These are phyloP conservation scores for Heliconius himera DNA, from an alignment of 1,140 invertebrate genomes.

Conservation along the genomic window DNA sequence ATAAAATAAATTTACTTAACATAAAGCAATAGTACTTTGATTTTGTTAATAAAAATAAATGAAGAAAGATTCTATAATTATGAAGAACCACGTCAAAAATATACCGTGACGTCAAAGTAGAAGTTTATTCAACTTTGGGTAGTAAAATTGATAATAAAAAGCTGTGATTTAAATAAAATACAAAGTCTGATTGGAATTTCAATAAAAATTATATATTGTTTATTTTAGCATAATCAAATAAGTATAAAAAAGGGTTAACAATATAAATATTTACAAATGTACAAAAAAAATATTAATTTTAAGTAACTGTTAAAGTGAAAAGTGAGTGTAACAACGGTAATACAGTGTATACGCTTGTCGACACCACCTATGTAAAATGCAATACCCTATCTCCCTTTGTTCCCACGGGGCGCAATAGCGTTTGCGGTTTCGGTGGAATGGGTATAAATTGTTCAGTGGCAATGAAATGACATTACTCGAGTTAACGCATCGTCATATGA, in stretches of 20 bases:
- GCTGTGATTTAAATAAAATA: too few relatives aligned
- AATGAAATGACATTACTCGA: background rate
- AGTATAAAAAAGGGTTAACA: too few relatives aligned
- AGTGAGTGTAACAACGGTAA: background rate
- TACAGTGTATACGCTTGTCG: background rate
- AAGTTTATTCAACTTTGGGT: too few relatives aligned
- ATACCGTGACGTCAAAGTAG: too few relatives aligned
- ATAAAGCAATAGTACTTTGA: background rate
- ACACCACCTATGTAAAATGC: background rate
- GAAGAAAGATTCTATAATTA: background rate
- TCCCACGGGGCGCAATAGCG: background rate
- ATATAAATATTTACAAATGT: too few relatives aligned
- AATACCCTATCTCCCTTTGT: constrained; percentile 1
- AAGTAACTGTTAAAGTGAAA: background rate
- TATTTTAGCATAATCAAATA: too few relatives aligned
- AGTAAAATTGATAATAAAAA: too few relatives aligned
- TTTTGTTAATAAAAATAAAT: background rate
- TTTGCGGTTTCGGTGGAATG: background rate
- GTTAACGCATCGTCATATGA: background rate
- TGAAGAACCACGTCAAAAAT: too few relatives aligned
- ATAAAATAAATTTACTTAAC: too few relatives aligned
- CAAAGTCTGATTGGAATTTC: too few relatives aligned
- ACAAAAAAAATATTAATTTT: too few relatives aligned
- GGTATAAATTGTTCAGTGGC: background rate
- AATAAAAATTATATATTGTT: too few relatives aligned